Percentiles rank a stretch among this genome's conserved stretches.
Conservation (phyloP, 2,888 invertebrate genomes). For the Leptura quadrifasciata region DNA sequence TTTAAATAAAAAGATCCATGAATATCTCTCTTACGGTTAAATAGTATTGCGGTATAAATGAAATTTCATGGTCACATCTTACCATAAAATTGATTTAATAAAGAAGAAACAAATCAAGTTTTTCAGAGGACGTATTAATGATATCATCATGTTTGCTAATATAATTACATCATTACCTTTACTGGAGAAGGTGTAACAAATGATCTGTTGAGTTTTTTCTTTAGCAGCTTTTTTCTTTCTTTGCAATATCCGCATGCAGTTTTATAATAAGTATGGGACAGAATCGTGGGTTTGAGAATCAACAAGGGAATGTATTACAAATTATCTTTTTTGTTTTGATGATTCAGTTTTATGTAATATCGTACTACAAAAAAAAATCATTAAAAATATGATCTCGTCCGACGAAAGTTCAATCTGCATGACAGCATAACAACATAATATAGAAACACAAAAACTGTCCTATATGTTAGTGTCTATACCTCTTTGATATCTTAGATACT, state of each 20-base stretch:
- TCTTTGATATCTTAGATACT: no score
- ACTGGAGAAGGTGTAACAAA: conserved; percentile 58
- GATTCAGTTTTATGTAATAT: background rate
- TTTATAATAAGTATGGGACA: conserved; percentile 28
- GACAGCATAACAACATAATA: no score
- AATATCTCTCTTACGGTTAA: background rate
- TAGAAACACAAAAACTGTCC: no score
- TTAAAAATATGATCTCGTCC: no score
- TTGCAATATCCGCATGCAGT: conserved; percentile 45
- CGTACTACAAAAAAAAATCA: no score
- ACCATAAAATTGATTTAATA: conserved; percentile 54
- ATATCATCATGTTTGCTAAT: conserved; percentile 60
- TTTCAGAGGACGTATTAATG: conserved; percentile 59
- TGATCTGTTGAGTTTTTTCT: conserved; percentile 45
- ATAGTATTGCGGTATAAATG: conserved; percentile 32
- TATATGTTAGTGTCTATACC: no score
- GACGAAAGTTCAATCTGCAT: no score
- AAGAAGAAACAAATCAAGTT: conserved; percentile 57
- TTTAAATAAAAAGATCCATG: conserved; percentile 2
- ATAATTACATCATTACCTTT: conserved; percentile 60
- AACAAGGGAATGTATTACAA: background rate
- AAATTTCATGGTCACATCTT: conserved; percentile 56
- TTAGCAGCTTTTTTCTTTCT: conserved; percentile 33
- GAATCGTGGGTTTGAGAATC: conserved; percentile 12
- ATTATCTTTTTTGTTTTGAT: background rate